These are phyloP conservation scores for Harlomillsia oculata DNA, from an alignment of 1,140 invertebrate species.

Conservation along the genomic window DNA sequence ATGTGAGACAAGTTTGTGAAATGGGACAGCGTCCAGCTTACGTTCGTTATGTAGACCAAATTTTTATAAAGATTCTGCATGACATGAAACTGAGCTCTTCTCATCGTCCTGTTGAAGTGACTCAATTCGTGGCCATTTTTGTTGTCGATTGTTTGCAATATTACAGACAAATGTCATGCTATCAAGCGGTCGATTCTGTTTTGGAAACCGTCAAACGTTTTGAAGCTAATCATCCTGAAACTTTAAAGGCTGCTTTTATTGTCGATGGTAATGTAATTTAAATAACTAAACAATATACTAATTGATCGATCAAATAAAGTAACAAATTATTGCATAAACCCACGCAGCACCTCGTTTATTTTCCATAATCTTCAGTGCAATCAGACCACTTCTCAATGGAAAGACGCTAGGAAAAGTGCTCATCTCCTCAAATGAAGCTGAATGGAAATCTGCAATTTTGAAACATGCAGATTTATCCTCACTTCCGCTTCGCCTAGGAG, in stretches of 20 bases:
- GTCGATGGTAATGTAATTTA: constrained; percentile 21
- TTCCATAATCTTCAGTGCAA: constrained; percentile 69
- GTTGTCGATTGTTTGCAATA: constrained; percentile 16
- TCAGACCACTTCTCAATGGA: constrained; percentile 79
- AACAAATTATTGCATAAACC: neutral
- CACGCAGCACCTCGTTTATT: constrained; percentile 78
- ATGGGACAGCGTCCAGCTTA: constrained; percentile 2
- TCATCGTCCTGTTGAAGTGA: neutral
- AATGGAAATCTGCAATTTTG: constrained; percentile 65
- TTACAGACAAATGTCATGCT: constrained; percentile 15
- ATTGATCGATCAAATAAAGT: constrained; percentile 1
- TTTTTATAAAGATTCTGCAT: constrained; percentile 14
- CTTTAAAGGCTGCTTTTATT: constrained; percentile 24
- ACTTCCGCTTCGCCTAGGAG: constrained; percentile 68
- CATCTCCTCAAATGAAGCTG: constrained; percentile 63
- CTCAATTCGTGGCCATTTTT: constrained; percentile 22
- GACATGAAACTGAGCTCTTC: neutral
- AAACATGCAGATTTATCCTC: constrained; percentile 55
- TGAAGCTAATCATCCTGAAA: constrained; percentile 33
- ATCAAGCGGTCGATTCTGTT: constrained; percentile 22
- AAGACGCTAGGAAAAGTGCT: constrained; percentile 81
- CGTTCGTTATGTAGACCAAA: constrained; percentile 14
- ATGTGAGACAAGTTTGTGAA: constrained; percentile 13
- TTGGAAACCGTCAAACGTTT: constrained; percentile 14
- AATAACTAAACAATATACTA: neutral